Base-by-base conservation (phyloP, 1,140 invertebrate genomes). In the Trichomalopsis sarcophagae region DNA sequence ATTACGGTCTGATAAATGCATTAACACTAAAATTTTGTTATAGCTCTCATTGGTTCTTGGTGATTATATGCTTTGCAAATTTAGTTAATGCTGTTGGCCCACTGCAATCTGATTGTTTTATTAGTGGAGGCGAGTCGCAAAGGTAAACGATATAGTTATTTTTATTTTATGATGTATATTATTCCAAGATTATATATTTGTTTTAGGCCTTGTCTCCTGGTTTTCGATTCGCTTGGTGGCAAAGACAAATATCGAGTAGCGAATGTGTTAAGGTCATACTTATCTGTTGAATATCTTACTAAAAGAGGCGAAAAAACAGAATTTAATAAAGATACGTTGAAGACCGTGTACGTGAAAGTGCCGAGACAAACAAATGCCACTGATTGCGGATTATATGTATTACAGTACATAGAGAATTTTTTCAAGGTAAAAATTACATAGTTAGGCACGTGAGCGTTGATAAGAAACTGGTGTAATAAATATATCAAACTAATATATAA, bases 351-450 rank as follows among this genome's bases (percentile, higher is more conserved):
- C 88, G 97, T 97, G 0, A 97, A 97, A 94, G 97, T 99, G 83
- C 98, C 98, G 33, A 98, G 99, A 90, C 99, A 99, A 94, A 97
- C 96, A 84, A 99, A 99, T 94, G 98, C 96, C 90, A 98, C 97
- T 66, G 99, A 99, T 93, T 99, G 99, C 94, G 99, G 99, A 4
- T 94, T 99, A 7, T 99, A 97, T 93, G 93, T 99, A 71, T 94
- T 99, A 50, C 98, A 99, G 92, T 99, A 99, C 94, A 97, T 98
- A 6, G 98, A 99, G 94, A 96, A 96, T 82, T 99, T 99, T 94
- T 99, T 99, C 90, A 95, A 95, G 92, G 96, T 96, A 92, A 92
- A 90, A 21, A 40, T 2, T 2, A 33, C 4, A 33, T 71, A 30
- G 21, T 11, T 13, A 4, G 0, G 1, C 66, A 21, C 50, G 5